These are phyloP conservation scores for Bradysia coprophila DNA, from an alignment of 1,140 invertebrate genomes.

Conservation along the genomic window DNA sequence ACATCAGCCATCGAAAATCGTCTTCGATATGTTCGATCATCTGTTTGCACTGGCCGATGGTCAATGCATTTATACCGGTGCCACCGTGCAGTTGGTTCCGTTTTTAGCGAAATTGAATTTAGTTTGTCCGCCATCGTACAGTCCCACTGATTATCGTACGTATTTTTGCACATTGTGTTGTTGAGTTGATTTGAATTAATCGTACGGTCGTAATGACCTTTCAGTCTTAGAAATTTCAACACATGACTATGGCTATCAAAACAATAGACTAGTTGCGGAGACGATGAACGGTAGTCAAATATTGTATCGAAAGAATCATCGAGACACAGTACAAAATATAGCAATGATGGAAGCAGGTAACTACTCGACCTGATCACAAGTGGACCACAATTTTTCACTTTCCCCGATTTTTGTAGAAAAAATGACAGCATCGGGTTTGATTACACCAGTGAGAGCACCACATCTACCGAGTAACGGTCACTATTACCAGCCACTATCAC, in stretches of 20 bases:
- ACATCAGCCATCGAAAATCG: slow-evolving; percentile 74
- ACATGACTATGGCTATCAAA: slow-evolving; percentile 54
- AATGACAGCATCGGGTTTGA: slow-evolving; percentile 20
- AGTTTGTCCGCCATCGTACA: slow-evolving; percentile 71
- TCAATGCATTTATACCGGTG: slow-evolving; percentile 67
- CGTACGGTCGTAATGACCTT: no score
- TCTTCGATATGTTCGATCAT: slow-evolving; percentile 82
- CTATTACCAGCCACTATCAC: slow-evolving; percentile 5
- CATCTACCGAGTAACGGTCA: slow-evolving; percentile 9
- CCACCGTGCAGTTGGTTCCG: slow-evolving; percentile 47
- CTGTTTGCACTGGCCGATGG: slow-evolving; percentile 67
- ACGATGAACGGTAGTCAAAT: slow-evolving; percentile 50
- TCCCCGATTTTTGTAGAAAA: not conserved
- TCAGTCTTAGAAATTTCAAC: slow-evolving; percentile 71
- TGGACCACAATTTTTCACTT: no score
- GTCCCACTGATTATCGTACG: slow-evolving; percentile 77
- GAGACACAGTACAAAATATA: slow-evolving; percentile 9
- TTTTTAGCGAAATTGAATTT: slow-evolving; percentile 53
- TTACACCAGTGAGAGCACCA: slow-evolving; percentile 28
- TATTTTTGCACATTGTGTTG: not conserved
- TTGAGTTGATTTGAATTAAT: not conserved
- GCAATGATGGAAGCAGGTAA: slow-evolving; percentile 17
- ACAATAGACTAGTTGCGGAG: slow-evolving; percentile 32
- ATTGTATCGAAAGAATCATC: slow-evolving; percentile 29
- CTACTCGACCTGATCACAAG: no score